Percentiles rank a stretch among this genome's conserved stretches.
These are phyloP conservation scores for Conus canariensis DNA, from an alignment of 2,888 invertebrate genomes.

Conservation along the genomic window DNA sequence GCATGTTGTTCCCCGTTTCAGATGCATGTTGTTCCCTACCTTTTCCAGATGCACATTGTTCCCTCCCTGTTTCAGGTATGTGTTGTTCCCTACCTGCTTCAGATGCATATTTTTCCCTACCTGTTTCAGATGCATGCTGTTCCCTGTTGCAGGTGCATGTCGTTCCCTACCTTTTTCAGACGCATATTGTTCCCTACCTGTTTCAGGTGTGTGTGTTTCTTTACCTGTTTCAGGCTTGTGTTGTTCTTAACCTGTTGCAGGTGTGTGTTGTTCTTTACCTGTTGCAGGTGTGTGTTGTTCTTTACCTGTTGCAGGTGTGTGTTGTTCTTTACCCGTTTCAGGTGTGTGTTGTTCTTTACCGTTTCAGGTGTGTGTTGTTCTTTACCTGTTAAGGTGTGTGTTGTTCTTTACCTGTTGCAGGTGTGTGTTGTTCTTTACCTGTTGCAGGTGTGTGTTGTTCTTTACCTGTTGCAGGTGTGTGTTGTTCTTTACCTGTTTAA, in stretches of 20 bases:
- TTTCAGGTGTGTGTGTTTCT: background rate
- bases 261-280: too few relatives aligned
- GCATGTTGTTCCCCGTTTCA: constrained; percentile 79
- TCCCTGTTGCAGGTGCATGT: constrained; percentile 80
- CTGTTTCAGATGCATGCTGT: background rate
- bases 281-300: too few relatives aligned
- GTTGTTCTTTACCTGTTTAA: constrained; percentile 69
- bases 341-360: background rate
- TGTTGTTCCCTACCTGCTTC: constrained; percentile 80
- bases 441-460: too few relatives aligned
- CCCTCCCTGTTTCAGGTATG: constrained; percentile 78
- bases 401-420: too few relatives aligned
- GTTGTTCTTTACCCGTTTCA: background rate
- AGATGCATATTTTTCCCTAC: background rate
- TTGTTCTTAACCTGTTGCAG: too few relatives aligned
- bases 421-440: too few relatives aligned
- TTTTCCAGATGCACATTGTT: background rate
- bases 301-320: background rate
- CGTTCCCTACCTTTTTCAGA: constrained; percentile 80
- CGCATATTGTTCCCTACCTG: constrained; percentile 74
- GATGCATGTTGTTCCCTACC: background rate
- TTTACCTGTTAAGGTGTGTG: constrained; percentile 15
- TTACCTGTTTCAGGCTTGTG: too few relatives aligned
- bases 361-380: background rate
- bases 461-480: too few relatives aligned